Base-by-base conservation (phyloP, 2,113 vertebrate genomes). In the Dendropsophus ebraccatus region DNA sequence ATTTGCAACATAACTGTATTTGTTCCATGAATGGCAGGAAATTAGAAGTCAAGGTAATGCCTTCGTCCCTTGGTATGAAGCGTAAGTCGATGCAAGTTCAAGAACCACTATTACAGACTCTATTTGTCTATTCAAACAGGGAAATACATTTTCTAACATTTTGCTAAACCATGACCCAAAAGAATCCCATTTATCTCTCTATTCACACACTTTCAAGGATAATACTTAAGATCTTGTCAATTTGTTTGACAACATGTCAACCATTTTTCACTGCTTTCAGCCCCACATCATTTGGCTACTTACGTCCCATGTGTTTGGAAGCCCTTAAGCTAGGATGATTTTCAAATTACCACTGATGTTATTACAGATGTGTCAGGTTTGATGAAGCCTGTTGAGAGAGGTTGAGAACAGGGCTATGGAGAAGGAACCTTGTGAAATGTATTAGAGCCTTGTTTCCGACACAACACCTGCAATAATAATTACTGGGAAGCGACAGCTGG, bases 181-280 rank as follows among this genome's bases (percentile, higher is more conserved):
- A 87, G 52, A 87, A 87, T 87, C 54, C 49, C 37, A 49, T 81
- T 78, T 81, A 81, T 81, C 77, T 87, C 77, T 50, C 67, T n/a
- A 81, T 73, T 80, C 69, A 58, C 85, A 81, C 85, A 87, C 73
- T 87, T 87, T 81, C 67, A 87, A 73, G 76, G 78, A 81, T 81
- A 81, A 87, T 73, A 87, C 78, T 74, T 72, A 87, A 87, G 77
- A 81, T 74, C 67, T 86, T 81, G 85, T 87, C 85, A 81, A 87
- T 87, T 81, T 87, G 78, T 87, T 81, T 87, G 85, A 87, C 85
- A 87, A 87, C 62, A 85, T 70, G 84, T 85, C 84, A 85, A 85
- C 84, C 74, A 62, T 70, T 87, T 72, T 81, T 60, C 56, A 58
- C 67, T 35, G 69, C 77, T 72, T 87, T 47, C 67, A 81, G 77